Base-by-base conservation (phyloP, 2,888 invertebrate genomes). In the Arge pagana region DNA sequence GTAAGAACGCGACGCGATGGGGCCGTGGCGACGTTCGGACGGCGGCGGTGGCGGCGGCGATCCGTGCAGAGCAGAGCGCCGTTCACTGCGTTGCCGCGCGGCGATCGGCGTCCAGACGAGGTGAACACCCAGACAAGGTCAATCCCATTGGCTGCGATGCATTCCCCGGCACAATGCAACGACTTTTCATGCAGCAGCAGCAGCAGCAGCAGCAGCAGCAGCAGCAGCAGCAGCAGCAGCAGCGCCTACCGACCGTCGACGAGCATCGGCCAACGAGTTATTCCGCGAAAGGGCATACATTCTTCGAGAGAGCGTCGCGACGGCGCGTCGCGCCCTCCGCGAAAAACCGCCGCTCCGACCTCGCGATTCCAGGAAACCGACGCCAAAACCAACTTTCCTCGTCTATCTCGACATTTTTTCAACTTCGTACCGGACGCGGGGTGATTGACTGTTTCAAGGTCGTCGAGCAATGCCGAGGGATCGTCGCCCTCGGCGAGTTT, bases 41-140 rank as follows among this genome's bases (percentile, higher is more conserved):
- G 10, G 33, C 33, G 13, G 16, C 33, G 16, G 24, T 28, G 15
- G 26, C 28, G 21, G 33, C 35, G 23, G 23, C 35, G 16, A 15
- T 33, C 33, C 23, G 23, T 15, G 45, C 18, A 11, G 18, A 30
- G 16, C 8, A 26, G 26, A 40, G 31, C 40, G 21, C 8, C 23
- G 39, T 13, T 24, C 23, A 39, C 39, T 19, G 23, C 39, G 39
- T 16, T 16, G 15, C 15, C 26, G 8, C n/a, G 18, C 30, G 13
- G 13, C 23, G 45, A 26, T 19, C 35, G 41, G 56, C 53, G 33
- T 53, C 50, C 30, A 28, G 50, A 37, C 52, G 62, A 60, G 66
- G 66, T 68, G 68, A 68, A 67, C 62, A 67, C 62, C 67, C 67
- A 68, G 68, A 67, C 67, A 68, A 67, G 67, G 67, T 68, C 67